These are phyloP conservation scores for Apamea epomidion DNA, from an alignment of 2,888 invertebrate species.

Conservation along the genomic window DNA sequence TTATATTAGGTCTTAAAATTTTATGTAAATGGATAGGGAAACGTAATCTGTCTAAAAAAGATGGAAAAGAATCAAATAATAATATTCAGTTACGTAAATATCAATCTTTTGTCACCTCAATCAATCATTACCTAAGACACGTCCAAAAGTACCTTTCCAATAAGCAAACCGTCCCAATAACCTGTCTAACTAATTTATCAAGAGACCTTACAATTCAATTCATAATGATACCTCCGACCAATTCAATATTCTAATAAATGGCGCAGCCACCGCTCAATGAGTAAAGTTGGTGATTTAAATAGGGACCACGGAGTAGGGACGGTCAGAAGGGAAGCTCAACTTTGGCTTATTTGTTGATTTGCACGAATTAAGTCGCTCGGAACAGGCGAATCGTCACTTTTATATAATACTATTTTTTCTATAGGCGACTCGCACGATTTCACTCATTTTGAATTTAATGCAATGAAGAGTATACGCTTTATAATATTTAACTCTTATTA, in stretches of 20 bases:
- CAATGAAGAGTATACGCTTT: too few species aligned
- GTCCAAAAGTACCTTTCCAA: not conserved
- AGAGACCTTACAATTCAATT: slow-evolving; percentile 39
- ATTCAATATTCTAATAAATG: slow-evolving; percentile 55
- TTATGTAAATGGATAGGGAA: too few species aligned
- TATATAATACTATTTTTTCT: too few species aligned
- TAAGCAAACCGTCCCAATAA: slow-evolving; percentile 16
- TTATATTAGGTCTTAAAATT: too few species aligned
- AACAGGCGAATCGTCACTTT: too few species aligned
- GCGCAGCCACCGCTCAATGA: slow-evolving; percentile 31
- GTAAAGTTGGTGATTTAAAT: slow-evolving; percentile 53
- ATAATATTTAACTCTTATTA: too few species aligned
- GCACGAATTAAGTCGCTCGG: too few species aligned
- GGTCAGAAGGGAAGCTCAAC: slow-evolving; percentile 17
- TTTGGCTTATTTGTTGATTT: not conserved
- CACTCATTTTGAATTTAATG: too few species aligned
- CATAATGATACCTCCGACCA: slow-evolving; percentile 39
- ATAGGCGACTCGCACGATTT: too few species aligned
- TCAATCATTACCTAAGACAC: not conserved
- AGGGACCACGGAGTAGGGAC: not conserved
- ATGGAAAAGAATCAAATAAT: not conserved
- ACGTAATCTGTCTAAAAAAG: not conserved
- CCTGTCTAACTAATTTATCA: slow-evolving; percentile 36
- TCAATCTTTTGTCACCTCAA: not conserved
- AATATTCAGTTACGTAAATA: not conserved